These are phyloP conservation scores for Lasioglossum oenotherae DNA, from an alignment of 2,888 invertebrate genomes.

Conservation along the genomic window DNA sequence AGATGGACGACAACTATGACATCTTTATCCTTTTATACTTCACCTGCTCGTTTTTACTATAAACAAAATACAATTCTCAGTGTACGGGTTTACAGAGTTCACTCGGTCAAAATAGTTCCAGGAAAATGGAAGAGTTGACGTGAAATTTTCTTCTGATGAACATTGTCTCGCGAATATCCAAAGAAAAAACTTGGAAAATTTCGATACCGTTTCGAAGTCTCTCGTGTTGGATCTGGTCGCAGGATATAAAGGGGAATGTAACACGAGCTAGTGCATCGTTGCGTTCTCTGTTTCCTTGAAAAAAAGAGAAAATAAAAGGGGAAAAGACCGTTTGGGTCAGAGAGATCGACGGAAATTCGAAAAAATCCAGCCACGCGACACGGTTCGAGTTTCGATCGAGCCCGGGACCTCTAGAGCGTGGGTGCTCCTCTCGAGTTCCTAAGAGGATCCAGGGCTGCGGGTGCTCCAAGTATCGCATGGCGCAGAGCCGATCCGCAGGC, in stretches of 20 bases:
- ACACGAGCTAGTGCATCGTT: background rate
- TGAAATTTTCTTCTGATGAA: background rate
- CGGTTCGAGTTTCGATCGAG: background rate
- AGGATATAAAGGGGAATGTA: background rate
- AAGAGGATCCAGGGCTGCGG: slow-evolving; percentile 2
- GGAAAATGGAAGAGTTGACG: background rate
- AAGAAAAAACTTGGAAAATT: background rate
- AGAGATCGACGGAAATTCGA: background rate
- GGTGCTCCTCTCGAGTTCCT: background rate
- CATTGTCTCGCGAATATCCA: background rate
- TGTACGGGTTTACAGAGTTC: no score
- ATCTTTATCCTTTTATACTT: background rate
- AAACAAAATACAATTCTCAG: background rate
- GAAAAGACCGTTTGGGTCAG: background rate
- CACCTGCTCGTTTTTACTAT: background rate
- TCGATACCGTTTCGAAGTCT: background rate
- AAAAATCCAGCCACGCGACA: background rate
- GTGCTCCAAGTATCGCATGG: background rate
- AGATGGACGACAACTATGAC: background rate
- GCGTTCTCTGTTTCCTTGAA: background rate
- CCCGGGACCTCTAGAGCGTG: background rate
- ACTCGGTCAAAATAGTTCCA: background rate
- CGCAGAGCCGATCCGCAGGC: slow-evolving; percentile 9
- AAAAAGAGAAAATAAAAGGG: background rate
- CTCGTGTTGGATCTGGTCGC: background rate